Base-by-base conservation (phyloP, 1,140 invertebrate species). In the Nasonia vitripennis region DNA sequence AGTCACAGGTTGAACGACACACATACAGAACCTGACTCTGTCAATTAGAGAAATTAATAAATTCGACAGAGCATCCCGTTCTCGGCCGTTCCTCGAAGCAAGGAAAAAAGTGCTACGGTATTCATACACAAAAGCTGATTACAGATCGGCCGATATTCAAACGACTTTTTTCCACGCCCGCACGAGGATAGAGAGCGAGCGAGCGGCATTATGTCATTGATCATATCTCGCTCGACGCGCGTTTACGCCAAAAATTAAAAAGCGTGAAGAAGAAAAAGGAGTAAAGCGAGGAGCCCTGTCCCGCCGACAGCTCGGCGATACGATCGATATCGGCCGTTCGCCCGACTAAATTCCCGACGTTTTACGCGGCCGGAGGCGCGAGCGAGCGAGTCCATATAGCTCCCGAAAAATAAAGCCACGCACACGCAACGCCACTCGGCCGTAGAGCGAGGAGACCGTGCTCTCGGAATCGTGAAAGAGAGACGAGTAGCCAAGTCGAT, bases 241-340 rank as follows among this genome's bases (percentile, higher is more conserved):
- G 70, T 81, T 81, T 81, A 51, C 55, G 68, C 68, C 5, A 73
- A 73, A 34, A 34, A 80, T 20, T 67, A 80, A 80, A 79, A 80
- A 62, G 55, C 55, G 55, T 62, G 20, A 62, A 62, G 55, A n/a
- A 62, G 55, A 5, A 62, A 62, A n/a, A n/a, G 55, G 17, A 62
- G 55, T n/a, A n/a, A 62, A n/a, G 20, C 55, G 62, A 80, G 62
- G 20, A 1, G n/a, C 4, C 27, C 78, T 86, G 86, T 86, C 31
- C 48, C 45, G 34, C 34, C 37, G 34, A 20, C 31, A 79, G 41
- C 23, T 14, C 67, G 37, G 27, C 55, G 86, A 84, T 83, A 86
- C 80, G 86, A 83, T 83, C 81, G 67, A 77, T 75, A 83, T 75
- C 55, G 71, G 2, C 10, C 51, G 34, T 11, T 51, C 37, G 80